Percentiles rank a stretch among this genome's conserved stretches.
These are phyloP conservation scores for Selene dorsalis DNA, from an alignment of 2,797 vertebrate species.

Conservation along the genomic window DNA sequence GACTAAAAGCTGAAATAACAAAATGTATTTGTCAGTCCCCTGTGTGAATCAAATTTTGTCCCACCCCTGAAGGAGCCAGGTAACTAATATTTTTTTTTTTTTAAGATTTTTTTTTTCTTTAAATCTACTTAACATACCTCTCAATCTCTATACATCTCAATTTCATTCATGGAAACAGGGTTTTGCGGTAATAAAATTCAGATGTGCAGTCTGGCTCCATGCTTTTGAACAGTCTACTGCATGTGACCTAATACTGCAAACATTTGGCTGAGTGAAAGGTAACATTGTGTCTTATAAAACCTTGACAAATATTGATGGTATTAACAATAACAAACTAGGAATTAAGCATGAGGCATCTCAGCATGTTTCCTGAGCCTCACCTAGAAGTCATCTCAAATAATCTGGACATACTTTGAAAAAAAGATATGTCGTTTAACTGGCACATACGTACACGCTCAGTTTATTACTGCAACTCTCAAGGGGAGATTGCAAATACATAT, in stretches of 20 bases:
- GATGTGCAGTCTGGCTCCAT: conserved; percentile 70
- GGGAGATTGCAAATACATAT: not conserved
- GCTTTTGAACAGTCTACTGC: conserved; percentile 62
- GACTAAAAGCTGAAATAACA: conserved; percentile 15
- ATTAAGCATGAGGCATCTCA: conserved; percentile 13
- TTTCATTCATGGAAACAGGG: conserved; percentile 69
- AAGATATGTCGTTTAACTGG: not conserved
- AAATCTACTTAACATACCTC: conserved; percentile 31
- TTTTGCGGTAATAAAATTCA: conserved; percentile 73
- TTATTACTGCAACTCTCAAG: conserved; percentile 1
- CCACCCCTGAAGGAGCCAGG: conserved; percentile 10
- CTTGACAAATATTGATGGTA: conserved; percentile 51
- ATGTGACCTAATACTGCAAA: conserved; percentile 74
- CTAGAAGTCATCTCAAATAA: not conserved
- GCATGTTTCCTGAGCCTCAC: conserved; percentile 15
- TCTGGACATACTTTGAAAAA: not conserved
- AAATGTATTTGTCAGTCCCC: conserved; percentile 10
- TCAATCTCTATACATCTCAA: conserved; percentile 64
- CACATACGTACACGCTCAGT: conserved; percentile 1
- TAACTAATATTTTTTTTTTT: not conserved
- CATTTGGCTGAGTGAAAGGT: conserved; percentile 65
- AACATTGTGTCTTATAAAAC: conserved; percentile 66
- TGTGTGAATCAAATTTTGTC: conserved; percentile 14
- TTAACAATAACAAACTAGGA: conserved; percentile 36
- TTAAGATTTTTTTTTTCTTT: too few species aligned